Base-by-base conservation (phyloP, 2,113 vertebrate genomes). In the Pelvicachromis taeniatus region DNA sequence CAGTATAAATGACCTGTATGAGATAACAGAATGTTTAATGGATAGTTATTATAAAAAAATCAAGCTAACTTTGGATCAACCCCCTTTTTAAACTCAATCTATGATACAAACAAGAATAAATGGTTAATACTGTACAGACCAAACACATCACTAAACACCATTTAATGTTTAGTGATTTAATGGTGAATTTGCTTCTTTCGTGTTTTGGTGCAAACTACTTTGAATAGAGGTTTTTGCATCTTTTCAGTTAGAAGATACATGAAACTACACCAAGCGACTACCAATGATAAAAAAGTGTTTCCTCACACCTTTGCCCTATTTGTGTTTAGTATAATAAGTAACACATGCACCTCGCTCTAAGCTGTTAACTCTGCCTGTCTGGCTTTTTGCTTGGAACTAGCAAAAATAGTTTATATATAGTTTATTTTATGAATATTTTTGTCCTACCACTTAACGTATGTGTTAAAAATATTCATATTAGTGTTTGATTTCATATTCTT, bases 41-140 rank as follows among this genome's bases (percentile, higher is more conserved):
- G 2, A 61, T 61, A 61, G 16, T 33, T 7, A 61, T 16, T 33
- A 61, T 61, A 35, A 61, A 61, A 26, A 58, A 61, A 19, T 29
- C 16, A 61, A 35, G 16, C 16, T 11, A 35, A 0, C 58, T 11
- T 61, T 61, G 31, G 9, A 61, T 61, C 1, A 33, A n/a, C 9
- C 0, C 31, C 31, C 17, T 35, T 61, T 59, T 61, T 61, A 61
- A 61, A 35, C 31, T 35, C 31, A 0, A 0, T 61, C 56, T 59
- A 59, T 59, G 3, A 35, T 19, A 61, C n/a, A 61, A 61, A 61
- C 58, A 61, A 11, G 0, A 61, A 61, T 61, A 0, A 61, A 33
- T 33, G 58, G 58, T 61, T 61, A 61, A 19, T 11, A 61, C 58
- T 33, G 9, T 19, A 33, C 58, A 61, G 3, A 61, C 58, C 1